Percentiles rank a stretch among this genome's conserved stretches.
phyloP scores from a whole-genome alignment of 2,888 invertebrate species.

The Nematopogon swammerdamellus region DNA sequence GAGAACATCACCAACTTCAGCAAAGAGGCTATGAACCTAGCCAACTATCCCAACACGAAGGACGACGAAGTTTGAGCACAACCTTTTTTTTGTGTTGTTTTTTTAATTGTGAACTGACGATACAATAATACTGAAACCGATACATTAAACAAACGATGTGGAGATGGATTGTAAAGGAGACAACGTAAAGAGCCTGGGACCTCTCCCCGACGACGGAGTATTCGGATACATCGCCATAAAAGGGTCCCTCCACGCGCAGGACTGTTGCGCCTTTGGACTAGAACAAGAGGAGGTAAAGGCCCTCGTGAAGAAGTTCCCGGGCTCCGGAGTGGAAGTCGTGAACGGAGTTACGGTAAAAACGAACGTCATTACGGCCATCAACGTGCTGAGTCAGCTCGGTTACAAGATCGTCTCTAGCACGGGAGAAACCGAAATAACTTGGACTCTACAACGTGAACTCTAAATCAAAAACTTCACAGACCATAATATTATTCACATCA shows the following conservation, averaged over 20 bases:
- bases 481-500: slow-evolving; percentile 1
- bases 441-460: slow-evolving; percentile 78
- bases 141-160: neutral
- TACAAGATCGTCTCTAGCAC: slow-evolving; percentile 75
- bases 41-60: slow-evolving; percentile 36
- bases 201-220: slow-evolving; percentile 50
- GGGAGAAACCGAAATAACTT: slow-evolving; percentile 77
- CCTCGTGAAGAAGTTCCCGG: slow-evolving; percentile 65
- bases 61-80: slow-evolving; percentile 41
- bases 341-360: slow-evolving; percentile 72
- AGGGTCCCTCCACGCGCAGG: slow-evolving; percentile 72
- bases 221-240: slow-evolving; percentile 75
- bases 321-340: slow-evolving; percentile 59
- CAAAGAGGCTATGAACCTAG: slow-evolving; percentile 53
- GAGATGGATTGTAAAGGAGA: slow-evolving; percentile 5
- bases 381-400: slow-evolving; percentile 72
- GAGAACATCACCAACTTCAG: slow-evolving; percentile 61
- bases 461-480: slow-evolving; percentile 26
- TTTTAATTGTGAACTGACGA: slow-evolving; percentile 9
- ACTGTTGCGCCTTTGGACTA: slow-evolving; percentile 75
- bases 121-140: neutral
- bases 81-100: slow-evolving; percentile 6
- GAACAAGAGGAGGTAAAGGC: slow-evolving; percentile 67
- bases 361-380: slow-evolving; percentile 67
- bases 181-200: slow-evolving; percentile 8